Conservation (phyloP, 2,797 vertebrate species). For the Psittacula echo region DNA sequence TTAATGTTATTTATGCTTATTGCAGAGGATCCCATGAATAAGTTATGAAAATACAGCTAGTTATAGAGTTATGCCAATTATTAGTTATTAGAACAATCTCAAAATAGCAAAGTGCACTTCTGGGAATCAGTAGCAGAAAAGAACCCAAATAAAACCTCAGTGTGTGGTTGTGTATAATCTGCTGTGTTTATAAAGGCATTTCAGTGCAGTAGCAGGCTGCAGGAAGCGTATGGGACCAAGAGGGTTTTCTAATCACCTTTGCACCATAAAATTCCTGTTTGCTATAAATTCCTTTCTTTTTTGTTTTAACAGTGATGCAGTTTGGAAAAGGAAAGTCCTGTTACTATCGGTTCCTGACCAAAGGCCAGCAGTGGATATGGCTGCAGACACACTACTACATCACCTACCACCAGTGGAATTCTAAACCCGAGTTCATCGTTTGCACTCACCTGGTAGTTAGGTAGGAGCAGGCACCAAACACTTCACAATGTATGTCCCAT, state of each 20-base stretch:
- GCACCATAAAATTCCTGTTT: not conserved
- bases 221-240: not conserved
- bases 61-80: not conserved
- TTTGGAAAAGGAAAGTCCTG: slow-evolving; percentile 93
- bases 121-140: not conserved
- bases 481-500: rapidly evolving
- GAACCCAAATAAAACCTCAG: not conserved
- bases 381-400: slow-evolving; percentile 91
- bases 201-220: not conserved
- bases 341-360: slow-evolving; percentile 91
- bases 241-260: not conserved
- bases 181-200: not conserved
- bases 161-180: not conserved
- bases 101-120: not conserved
- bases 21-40: not conserved
- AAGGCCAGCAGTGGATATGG: slow-evolving; percentile 93
- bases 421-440: slow-evolving; percentile 91
- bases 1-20: not conserved
- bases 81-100: not conserved
- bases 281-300: not conserved
- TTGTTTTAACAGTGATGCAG: slow-evolving; percentile 83
- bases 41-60: not conserved
- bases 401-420: slow-evolving; percentile 95
- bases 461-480: slow-evolving; percentile 60
- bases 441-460: slow-evolving; percentile 89